phyloP scores from a whole-genome alignment of 2,113 vertebrate genomes.

The Mormyrus iriodes region DNA sequence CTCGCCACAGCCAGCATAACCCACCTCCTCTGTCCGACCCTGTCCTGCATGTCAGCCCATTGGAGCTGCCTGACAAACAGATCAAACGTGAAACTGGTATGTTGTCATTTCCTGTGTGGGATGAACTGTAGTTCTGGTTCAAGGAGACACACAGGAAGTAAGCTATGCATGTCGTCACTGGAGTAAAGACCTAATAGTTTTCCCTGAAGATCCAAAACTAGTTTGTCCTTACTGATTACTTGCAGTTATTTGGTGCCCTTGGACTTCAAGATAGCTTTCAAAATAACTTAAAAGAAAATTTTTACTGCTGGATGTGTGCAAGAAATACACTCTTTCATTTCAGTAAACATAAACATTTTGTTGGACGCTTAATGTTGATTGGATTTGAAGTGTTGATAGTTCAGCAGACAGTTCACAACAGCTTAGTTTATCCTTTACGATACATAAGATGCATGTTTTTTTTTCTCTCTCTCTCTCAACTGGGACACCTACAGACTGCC shows the following conservation, averaged over 20 bases:
- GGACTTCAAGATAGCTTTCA: neutral
- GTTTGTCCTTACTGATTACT: neutral
- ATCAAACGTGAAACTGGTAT: neutral
- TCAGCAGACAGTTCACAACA: neutral
- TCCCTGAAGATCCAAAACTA: neutral
- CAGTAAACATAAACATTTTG: neutral
- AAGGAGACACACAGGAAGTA: neutral
- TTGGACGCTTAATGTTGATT: neutral
- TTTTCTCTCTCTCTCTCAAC: neutral
- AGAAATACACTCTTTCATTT: neutral
- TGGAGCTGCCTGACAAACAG: neutral
- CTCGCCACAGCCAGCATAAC: neutral
- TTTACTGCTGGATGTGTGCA: neutral
- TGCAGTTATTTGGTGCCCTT: neutral
- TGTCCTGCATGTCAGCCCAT: neutral
- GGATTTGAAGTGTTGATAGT: neutral
- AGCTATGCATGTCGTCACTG: neutral
- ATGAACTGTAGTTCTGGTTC: neutral
- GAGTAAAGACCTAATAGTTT: neutral
- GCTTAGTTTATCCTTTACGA: neutral
- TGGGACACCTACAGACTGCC: neutral
- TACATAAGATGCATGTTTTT: neutral
- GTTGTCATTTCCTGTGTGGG: neutral
- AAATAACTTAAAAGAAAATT: neutral
- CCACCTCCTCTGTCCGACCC: neutral